phyloP scores from a whole-genome alignment of 2,797 vertebrate species.

The Hippocampus kuda region DNA sequence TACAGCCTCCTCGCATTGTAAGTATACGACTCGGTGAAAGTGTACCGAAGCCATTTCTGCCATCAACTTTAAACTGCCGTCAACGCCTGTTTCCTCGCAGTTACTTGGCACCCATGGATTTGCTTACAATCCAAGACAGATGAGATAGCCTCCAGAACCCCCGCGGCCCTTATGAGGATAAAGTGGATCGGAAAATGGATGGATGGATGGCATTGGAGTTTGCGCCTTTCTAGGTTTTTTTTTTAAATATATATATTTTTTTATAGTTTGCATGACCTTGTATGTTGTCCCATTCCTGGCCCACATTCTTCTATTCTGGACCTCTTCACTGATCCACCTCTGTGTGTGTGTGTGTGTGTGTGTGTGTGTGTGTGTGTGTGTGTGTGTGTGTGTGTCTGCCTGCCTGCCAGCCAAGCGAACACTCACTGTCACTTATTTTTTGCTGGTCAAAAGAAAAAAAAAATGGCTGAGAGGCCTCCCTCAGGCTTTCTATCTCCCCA shows the following conservation, averaged over 20 bases:
- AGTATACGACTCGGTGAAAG: too few relatives aligned
- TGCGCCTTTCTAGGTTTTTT: constrained; percentile 18
- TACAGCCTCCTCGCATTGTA: too few relatives aligned
- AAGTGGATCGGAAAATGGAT: too few relatives aligned
- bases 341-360: not conserved
- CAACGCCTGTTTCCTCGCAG: too few relatives aligned
- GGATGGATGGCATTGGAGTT: not conserved
- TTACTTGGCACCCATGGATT: too few relatives aligned
- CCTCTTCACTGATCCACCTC: constrained; percentile 10
- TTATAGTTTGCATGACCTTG: constrained; percentile 54
- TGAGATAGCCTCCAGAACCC: too few relatives aligned
- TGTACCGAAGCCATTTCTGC: too few relatives aligned
- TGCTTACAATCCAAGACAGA: too few relatives aligned
- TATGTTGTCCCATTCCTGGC: constrained; percentile 42
- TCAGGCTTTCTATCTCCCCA: constrained; percentile 35
- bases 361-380: constrained; percentile 1
- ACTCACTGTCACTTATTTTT: constrained; percentile 56
- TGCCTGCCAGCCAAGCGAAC: constrained; percentile 46
- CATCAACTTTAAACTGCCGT: too few relatives aligned
- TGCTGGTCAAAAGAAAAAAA: constrained; percentile 22
- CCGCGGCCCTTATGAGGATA: too few relatives aligned
- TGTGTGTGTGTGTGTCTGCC: not conserved
- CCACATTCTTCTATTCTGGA: constrained; percentile 28
- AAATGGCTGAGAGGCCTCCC: constrained; percentile 33
- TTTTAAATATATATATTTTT: constrained; percentile 13